Evolutionary conservation across 2,888 invertebrate species (phyloP).

Genomic region (Dascillus cervinus): DNA sequence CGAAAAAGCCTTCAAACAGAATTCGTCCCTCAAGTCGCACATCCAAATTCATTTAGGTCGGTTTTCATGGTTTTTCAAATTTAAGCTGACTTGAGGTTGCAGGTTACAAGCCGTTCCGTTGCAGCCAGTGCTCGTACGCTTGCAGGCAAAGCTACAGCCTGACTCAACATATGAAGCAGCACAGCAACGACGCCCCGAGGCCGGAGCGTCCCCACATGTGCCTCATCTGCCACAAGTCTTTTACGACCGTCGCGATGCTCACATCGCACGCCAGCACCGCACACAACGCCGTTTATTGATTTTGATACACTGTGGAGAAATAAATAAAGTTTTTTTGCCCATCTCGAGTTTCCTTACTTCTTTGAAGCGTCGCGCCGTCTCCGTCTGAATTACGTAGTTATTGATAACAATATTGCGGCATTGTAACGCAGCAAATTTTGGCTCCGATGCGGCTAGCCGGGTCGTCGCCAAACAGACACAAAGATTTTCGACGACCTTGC

Average conservation of each 20-base stretch:
- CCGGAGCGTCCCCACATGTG: constrained; percentile 14
- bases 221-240: constrained; percentile 14
- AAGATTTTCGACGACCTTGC: too few species aligned
- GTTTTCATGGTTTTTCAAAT: neutral
- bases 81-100: constrained; percentile 8
- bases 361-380: too few species aligned
- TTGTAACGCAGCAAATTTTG: too few species aligned
- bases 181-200: constrained; percentile 12
- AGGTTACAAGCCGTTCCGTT: constrained; percentile 33
- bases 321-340: too few species aligned
- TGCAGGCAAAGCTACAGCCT: constrained; percentile 32
- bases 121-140: constrained; percentile 32
- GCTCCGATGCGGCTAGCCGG: too few species aligned
- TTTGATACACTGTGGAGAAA: too few species aligned
- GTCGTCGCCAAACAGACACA: too few species aligned
- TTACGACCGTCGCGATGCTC: constrained; percentile 15
- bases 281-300: constrained; percentile 7
- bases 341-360: too few species aligned
- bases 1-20: constrained; percentile 32
- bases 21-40: constrained; percentile 31
- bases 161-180: constrained; percentile 33
- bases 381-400: too few species aligned
- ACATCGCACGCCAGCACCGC: constrained; percentile 12
- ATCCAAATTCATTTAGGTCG: constrained; percentile 33
- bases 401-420: too few species aligned